Evolutionary conservation across 2,113 vertebrate species (phyloP), one percentile per base, ranked within the genome.

Genomic region (Coregonus clupeaformis): DNA sequence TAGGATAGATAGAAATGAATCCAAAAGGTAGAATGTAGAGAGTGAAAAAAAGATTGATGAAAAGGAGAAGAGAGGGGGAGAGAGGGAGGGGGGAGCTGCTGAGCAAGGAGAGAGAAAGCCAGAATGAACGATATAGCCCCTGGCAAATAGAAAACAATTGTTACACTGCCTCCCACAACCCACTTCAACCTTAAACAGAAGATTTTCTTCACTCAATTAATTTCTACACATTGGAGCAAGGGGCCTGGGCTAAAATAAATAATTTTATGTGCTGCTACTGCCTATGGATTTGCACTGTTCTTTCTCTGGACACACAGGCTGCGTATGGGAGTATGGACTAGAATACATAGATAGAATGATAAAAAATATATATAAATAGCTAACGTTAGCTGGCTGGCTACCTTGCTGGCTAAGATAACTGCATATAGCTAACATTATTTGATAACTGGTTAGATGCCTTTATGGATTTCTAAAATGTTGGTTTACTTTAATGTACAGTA

Each of bases 201-300:
- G 83, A 89, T 91, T 91, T 94, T 93, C 90, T 92, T 52, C 92
- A 94, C 92, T 93, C 94, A 92, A 91, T 95, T 94, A 94, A 93
- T 94, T 94, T 91, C 89, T 88, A 87, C 90, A 87, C 90, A 89
- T 92, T 88, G 89, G 89, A 91, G 91, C 87, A 85, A 20, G 82
- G 79, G 85, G 88, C 86, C 88, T 86, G 85, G 85, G 90, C 84
- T 89, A 86, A 80, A 87, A 81, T 86, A 24, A 62, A 86, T 42
- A 12, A 85, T 90, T 91, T 89, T 91, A 89, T 89, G 86, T 89
- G 82, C 84, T 81, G 77, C 80, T 82, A 84, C 81, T 78, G 81
- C 87, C 88, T 82, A 12, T 76, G 83, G 82, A 80, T 81, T 80
- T 82, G 55, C 60, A 73, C 86, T 47, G 77, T 42, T 57, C 62